A percentile compares a stretch with the other conserved stretches of the same genome.
Evolutionary conservation across 2,888 invertebrate species (phyloP).

Genomic region (Plagodis dolabraria): DNA sequence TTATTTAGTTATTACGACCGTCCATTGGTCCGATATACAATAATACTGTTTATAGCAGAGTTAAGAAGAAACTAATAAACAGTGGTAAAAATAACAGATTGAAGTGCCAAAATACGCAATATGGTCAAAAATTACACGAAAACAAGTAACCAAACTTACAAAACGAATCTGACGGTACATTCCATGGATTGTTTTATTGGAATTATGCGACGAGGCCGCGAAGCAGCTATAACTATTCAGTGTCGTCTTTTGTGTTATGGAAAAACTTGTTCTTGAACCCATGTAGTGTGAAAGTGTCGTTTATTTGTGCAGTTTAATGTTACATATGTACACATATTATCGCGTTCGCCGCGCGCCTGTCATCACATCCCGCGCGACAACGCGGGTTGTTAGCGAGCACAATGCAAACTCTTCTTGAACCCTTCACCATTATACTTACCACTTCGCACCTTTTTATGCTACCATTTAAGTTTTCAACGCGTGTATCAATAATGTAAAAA

Average conservation of each 20-base stretch:
- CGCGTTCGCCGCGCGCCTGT: constrained; percentile 72
- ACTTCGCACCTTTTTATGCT: constrained; percentile 36
- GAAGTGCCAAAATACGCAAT: too few relatives aligned
- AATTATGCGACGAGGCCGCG: constrained; percentile 82
- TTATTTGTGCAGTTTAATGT: constrained; percentile 85
- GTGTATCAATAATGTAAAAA: constrained; percentile 25
- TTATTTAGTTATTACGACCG: too few relatives aligned
- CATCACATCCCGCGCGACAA: constrained; percentile 57
- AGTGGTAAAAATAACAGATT: too few relatives aligned
- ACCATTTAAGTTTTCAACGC: constrained; percentile 27
- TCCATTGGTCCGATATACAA: too few relatives aligned
- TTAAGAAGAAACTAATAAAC: too few relatives aligned
- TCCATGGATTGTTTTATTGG: constrained; percentile 84
- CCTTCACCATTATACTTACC: constrained; percentile 54
- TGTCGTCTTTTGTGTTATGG: constrained; percentile 85
- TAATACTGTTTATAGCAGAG: too few relatives aligned
- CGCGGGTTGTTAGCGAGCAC: constrained; percentile 70
- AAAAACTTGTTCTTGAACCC: constrained; percentile 85
- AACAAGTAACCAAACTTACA: constrained; percentile 13
- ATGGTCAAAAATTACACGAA: too few relatives aligned
- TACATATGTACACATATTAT: constrained; percentile 86
- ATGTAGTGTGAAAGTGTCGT: constrained; percentile 84
- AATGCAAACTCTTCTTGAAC: constrained; percentile 61
- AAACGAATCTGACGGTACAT: constrained; percentile 73
- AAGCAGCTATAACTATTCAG: constrained; percentile 85